phyloP scores from a whole-genome alignment of 2,888 invertebrate genomes.

The Caenorhabditis sp. region DNA sequence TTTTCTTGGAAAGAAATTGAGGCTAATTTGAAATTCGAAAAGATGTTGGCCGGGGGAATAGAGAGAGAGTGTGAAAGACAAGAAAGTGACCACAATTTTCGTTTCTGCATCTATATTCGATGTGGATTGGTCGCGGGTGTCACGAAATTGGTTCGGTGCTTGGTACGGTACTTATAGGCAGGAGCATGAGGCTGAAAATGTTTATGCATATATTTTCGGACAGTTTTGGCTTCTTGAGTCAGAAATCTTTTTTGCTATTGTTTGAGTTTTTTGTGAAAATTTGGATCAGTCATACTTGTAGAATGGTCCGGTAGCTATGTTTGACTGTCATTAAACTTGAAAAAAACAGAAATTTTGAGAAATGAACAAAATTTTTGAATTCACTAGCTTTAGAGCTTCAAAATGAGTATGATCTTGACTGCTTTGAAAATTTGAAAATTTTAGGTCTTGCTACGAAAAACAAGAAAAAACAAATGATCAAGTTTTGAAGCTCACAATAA shows the following conservation, averaged over 20 bases:
- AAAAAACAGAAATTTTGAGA: too few species aligned
- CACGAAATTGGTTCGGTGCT: neutral
- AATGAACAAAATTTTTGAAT: too few species aligned
- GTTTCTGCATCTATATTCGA: neutral
- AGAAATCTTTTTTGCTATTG: neutral
- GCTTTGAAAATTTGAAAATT: too few species aligned
- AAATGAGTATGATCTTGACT: too few species aligned
- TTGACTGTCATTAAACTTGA: too few species aligned
- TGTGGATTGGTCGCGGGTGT: neutral
- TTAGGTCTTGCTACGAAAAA: too few species aligned
- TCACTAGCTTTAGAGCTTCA: too few species aligned
- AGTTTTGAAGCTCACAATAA: too few species aligned
- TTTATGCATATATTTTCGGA: neutral
- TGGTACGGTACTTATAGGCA: neutral
- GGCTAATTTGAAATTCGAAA: constrained; percentile 14
- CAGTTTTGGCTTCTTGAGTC: neutral
- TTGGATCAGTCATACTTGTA: too few species aligned
- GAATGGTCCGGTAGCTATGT: too few species aligned
- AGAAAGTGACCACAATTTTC: constrained; percentile 18
- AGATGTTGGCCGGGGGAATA: neutral
- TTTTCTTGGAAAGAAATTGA: constrained; percentile 11
- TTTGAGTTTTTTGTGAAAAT: neutral
- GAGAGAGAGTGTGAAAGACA: neutral
- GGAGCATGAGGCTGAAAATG: neutral
- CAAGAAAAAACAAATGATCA: too few species aligned